phyloP scores from a whole-genome alignment of 2,888 invertebrate species.

The Dryocosmus kuriphilus region DNA sequence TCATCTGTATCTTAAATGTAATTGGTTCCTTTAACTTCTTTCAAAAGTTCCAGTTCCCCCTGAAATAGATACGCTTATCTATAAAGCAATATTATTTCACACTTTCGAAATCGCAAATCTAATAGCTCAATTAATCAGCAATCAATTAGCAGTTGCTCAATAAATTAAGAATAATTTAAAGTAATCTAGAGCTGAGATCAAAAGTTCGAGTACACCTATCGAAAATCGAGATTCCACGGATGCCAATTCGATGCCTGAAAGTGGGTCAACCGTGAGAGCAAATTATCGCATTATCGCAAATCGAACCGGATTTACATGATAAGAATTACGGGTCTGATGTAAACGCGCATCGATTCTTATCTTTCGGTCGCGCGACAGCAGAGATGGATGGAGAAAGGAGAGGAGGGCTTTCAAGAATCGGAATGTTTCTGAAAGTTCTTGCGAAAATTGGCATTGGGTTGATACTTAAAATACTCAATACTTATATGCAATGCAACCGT shows the following conservation, averaged over 20 bases:
- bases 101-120: not conserved
- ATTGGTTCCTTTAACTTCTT: slow-evolving; percentile 18
- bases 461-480: slow-evolving; percentile 3
- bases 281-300: slow-evolving; percentile 34
- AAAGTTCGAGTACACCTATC: slow-evolving; percentile 6
- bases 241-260: slow-evolving; percentile 6
- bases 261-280: slow-evolving; percentile 30
- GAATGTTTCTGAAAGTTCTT: slow-evolving; percentile 12
- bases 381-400: slow-evolving; percentile 9
- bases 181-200: not conserved
- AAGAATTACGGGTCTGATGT: slow-evolving; percentile 14
- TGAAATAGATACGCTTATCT: not conserved
- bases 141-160: not conserved
- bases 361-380: slow-evolving; percentile 24
- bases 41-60: not conserved
- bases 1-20: slow-evolving; percentile 46
- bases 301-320: slow-evolving; percentile 23
- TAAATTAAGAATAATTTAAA: slow-evolving; percentile 6
- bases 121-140: not conserved
- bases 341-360: slow-evolving; percentile 23
- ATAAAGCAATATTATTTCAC: not conserved
- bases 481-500: not conserved
- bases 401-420: not conserved
- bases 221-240: slow-evolving; percentile 27
- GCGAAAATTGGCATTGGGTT: not conserved